Evolutionary conservation across 2,888 invertebrate species (phyloP).

Genomic region (Orthosia gothica): DNA sequence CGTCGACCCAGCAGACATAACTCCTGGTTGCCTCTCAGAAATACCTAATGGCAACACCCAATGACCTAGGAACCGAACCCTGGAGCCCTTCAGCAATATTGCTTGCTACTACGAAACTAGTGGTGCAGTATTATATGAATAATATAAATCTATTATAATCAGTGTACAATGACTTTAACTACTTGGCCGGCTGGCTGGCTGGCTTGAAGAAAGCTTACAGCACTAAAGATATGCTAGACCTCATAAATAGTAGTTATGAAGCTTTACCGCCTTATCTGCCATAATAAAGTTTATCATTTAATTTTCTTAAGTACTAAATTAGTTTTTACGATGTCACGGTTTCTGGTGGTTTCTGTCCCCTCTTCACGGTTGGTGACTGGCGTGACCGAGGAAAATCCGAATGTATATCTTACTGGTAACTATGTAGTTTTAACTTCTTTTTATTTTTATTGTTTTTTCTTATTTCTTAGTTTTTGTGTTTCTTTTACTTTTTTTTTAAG

Average conservation of each 20-base stretch:
- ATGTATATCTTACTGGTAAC: conserved; percentile 40
- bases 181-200: too few species aligned
- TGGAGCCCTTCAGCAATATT: too few species aligned
- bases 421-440: neutral
- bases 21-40: too few species aligned
- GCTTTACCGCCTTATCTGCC: conserved; percentile 14
- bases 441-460: too few species aligned
- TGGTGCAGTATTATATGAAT: too few species aligned
- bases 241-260: neutral
- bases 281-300: conserved; percentile 34
- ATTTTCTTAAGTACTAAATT: conserved; percentile 31
- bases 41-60: too few species aligned
- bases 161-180: neutral
- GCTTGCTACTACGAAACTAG: too few species aligned
- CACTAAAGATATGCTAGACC: neutral
- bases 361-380: conserved; percentile 39
- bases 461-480: too few species aligned
- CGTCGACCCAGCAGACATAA: too few species aligned
- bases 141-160: too few species aligned
- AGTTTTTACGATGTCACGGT: conserved; percentile 64
- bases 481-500: too few species aligned
- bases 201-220: neutral
- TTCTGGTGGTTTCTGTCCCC: conserved; percentile 42
- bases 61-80: too few species aligned
- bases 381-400: conserved; percentile 30